A percentile compares a stretch with the other conserved stretches of the same genome.
Conservation (phyloP, 2,113 vertebrate species). For the Callionymus lyra region DNA sequence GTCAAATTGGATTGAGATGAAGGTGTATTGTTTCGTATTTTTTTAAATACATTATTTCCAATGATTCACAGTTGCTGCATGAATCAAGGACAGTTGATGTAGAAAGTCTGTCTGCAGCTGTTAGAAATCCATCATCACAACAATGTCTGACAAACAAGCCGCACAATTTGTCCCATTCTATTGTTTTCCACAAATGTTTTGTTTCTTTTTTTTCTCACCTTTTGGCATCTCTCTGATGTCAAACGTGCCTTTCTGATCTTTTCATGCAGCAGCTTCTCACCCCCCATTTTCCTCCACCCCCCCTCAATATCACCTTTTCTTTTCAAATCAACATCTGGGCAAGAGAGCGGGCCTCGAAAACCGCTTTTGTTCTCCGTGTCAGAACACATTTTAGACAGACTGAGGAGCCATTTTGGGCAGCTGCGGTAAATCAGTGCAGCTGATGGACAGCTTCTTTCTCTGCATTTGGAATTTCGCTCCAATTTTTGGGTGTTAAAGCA, state of each 20-base stretch:
- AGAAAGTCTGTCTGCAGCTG: slow-evolving; percentile 7
- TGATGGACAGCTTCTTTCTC: slow-evolving; percentile 7
- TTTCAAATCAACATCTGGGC: slow-evolving; percentile 60
- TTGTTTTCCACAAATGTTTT: slow-evolving; percentile 21
- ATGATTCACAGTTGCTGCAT: not conserved
- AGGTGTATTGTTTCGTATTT: too few species aligned
- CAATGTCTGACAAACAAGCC: slow-evolving; percentile 33
- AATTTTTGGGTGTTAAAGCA: too few species aligned
- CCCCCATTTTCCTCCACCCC: slow-evolving; percentile 1
- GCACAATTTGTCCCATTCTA: slow-evolving; percentile 16
- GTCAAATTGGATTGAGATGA: too few species aligned
- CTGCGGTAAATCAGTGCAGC: slow-evolving; percentile 23
- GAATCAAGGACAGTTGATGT: slow-evolving; percentile 12
- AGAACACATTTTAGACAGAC: slow-evolving; percentile 20
- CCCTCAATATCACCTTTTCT: slow-evolving; percentile 43
- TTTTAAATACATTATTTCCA: too few species aligned
- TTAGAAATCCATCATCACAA: slow-evolving; percentile 21
- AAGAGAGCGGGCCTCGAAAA: slow-evolving; percentile 25
- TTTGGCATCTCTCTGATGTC: slow-evolving; percentile 19
- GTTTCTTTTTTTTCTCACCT: slow-evolving; percentile 36
- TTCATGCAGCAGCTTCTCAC: slow-evolving; percentile 22
- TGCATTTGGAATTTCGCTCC: slow-evolving; percentile 2
- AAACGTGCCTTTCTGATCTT: slow-evolving; percentile 22
- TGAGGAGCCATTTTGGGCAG: slow-evolving; percentile 13
- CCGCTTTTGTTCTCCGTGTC: slow-evolving; percentile 43